These are phyloP conservation scores for Troides helena DNA, from an alignment of 2,888 invertebrate species.

Conservation along the genomic window DNA sequence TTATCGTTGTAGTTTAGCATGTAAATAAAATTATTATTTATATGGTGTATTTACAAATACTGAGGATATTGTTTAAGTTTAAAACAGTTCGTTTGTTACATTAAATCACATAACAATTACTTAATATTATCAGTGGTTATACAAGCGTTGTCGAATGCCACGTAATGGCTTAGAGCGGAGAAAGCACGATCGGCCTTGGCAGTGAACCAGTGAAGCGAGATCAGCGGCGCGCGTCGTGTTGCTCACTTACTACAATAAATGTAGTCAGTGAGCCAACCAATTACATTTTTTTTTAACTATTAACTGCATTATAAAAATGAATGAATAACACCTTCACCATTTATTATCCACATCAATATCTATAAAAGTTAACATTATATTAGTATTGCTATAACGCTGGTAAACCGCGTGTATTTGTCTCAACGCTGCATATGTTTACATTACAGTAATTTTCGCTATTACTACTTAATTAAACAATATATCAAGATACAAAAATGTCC, in stretches of 20 bases:
- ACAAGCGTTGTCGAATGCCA: conserved; percentile 51
- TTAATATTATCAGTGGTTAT: conserved; percentile 54
- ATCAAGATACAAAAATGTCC: too few species aligned
- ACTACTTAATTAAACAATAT: too few species aligned
- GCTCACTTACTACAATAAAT: conserved; percentile 1
- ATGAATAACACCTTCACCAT: not conserved
- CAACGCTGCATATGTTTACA: too few species aligned
- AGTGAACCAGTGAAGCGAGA: conserved; percentile 71
- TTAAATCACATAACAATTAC: conserved; percentile 59
- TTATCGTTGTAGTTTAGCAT: too few species aligned
- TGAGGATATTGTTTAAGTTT: not conserved
- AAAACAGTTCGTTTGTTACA: not conserved
- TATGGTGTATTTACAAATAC: not conserved
- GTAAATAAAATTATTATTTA: too few species aligned
- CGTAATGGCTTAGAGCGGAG: conserved; percentile 63
- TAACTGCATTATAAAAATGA: not conserved
- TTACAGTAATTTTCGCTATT: too few species aligned
- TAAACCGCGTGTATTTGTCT: too few species aligned
- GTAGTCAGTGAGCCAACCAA: not conserved
- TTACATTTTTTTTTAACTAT: not conserved
- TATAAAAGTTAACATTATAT: too few species aligned
- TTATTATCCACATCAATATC: too few species aligned
- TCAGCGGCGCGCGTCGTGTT: conserved; percentile 51
- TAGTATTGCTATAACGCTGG: too few species aligned
- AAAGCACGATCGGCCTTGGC: conserved; percentile 76